Conservation (phyloP, 92 coral and sea anemone species). For the Phymanthus crucifer region DNA sequence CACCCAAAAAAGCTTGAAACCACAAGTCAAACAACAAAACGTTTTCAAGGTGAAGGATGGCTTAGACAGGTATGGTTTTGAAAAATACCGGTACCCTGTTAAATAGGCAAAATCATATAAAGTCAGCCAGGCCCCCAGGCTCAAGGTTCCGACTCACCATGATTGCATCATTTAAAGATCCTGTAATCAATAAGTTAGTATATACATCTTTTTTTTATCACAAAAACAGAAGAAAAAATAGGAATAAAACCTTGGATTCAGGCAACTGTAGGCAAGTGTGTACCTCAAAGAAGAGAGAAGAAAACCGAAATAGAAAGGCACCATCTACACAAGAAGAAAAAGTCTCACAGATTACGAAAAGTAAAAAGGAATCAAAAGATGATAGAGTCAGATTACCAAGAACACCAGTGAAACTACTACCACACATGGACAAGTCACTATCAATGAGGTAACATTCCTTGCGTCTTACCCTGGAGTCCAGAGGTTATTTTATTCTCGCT, state of each 20-base stretch:
- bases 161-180: too few relatives aligned
- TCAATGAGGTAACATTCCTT: conserved; percentile 23
- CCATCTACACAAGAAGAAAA: not conserved
- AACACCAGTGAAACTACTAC: conserved; percentile 17
- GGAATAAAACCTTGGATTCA: not conserved
- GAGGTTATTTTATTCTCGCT: too few relatives aligned
- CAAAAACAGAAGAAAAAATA: not conserved
- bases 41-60: not conserved
- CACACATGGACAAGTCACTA: conserved; percentile 21
- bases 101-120: too few relatives aligned
- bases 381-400: not conserved
- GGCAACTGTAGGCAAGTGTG: not conserved
- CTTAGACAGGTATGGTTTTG: not conserved
- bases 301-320: not conserved
- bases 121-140: too few relatives aligned
- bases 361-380: not conserved
- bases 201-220: not conserved
- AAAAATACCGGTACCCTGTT: too few relatives aligned
- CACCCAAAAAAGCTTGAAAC: not conserved
- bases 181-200: not conserved
- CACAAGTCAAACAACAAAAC: not conserved
- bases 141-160: too few relatives aligned
- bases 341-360: not conserved
- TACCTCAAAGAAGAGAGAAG: not conserved
- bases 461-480: too few relatives aligned